Evolutionary conservation across 1,140 invertebrate genomes (phyloP), one percentile per base, ranked within the genome.

Genomic region (Zaprionus gabonicus): DNA sequence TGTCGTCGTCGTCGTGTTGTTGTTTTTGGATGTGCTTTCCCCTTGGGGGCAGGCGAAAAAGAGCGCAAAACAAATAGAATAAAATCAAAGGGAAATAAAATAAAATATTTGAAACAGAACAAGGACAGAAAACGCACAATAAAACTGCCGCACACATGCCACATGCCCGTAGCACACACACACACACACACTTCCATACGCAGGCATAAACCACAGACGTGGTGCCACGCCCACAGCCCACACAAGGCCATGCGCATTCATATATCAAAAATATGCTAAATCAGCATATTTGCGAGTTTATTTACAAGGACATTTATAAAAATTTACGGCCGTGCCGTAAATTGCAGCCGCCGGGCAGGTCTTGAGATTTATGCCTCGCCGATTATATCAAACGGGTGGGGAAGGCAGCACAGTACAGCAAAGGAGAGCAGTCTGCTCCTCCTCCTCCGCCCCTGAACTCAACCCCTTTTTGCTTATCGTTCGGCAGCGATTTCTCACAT

Each of bases 251-350:
- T 65, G 55, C 55, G 78, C 80, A 83, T 76, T 71, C 81, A 88
- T 69, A 72, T 73, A 77, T 73, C 64, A 68, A 70, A 88, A 84
- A 88, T 90, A 88, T 84, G 85, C 85, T 91, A 90, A 90, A 90
- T 90, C 85, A 90, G 86, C 86, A 90, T 90, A 90, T 90, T 90
- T 90, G 84, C 82, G 86, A 90, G 85, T 90, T 90, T 90, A 90
- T 90, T 90, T 90, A 90, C 85, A 90, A 90, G 85, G 85, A 90
- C 85, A 90, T 90, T 90, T 90, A 90, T 90, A 91, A 90, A 90
- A 90, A 90, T 90, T 90, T 90, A 90, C 86, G 85, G 77, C 76
- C 81, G 38, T 51, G 85, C 86, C 82, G 84, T 88, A 87, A 87
- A 87, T 87, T 87, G 84, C 84, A 88, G 84, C 78, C 84, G 81